These are phyloP conservation scores for Etia nguti DNA, from an alignment of 2,113 vertebrate species.

Conservation along the genomic window DNA sequence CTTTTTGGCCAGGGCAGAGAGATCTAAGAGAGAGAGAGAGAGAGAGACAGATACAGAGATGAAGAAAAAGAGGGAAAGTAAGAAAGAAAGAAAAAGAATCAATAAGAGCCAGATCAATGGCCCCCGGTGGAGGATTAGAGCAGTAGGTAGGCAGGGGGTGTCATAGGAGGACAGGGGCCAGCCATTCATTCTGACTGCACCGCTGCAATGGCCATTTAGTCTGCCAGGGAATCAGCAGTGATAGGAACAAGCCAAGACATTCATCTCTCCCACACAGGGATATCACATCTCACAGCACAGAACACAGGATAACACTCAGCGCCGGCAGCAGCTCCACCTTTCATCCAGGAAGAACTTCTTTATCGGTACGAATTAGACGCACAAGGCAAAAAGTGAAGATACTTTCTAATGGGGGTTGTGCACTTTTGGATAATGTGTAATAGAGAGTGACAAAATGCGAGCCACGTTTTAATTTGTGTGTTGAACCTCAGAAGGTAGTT, in stretches of 20 bases:
- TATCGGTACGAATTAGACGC: slow-evolving; percentile 14
- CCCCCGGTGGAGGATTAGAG: slow-evolving; percentile 64
- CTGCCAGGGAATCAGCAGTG: slow-evolving; percentile 56
- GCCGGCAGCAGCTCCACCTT: slow-evolving; percentile 22
- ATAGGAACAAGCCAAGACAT: slow-evolving; percentile 66
- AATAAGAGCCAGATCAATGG: slow-evolving; percentile 66
- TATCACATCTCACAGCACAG: slow-evolving; percentile 49
- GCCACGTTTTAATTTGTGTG: slow-evolving; percentile 30
- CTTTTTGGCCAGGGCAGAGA: slow-evolving; percentile 95
- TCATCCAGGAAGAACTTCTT: slow-evolving; percentile 5
- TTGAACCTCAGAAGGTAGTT: slow-evolving; percentile 27
- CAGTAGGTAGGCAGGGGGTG: slow-evolving; percentile 63
- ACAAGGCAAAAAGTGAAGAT: neutral
- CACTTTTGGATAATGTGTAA: slow-evolving; percentile 33
- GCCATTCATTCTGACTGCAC: slow-evolving; percentile 68
- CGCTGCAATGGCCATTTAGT: slow-evolving; percentile 63
- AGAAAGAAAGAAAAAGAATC: slow-evolving; percentile 44
- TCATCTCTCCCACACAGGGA: slow-evolving; percentile 66
- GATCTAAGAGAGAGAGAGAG: slow-evolving; percentile 70
- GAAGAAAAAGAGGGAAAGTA: neutral
- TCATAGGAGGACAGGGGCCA: slow-evolving; percentile 65
- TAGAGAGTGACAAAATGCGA: slow-evolving; percentile 35
- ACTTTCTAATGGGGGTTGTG: slow-evolving; percentile 47
- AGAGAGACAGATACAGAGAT: neutral
- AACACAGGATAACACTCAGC: slow-evolving; percentile 3